A percentile compares a stretch with the other conserved stretches of the same genome.
Evolutionary conservation across 2,797 vertebrate species (phyloP).

Genomic region (Cyclura pinguis): DNA sequence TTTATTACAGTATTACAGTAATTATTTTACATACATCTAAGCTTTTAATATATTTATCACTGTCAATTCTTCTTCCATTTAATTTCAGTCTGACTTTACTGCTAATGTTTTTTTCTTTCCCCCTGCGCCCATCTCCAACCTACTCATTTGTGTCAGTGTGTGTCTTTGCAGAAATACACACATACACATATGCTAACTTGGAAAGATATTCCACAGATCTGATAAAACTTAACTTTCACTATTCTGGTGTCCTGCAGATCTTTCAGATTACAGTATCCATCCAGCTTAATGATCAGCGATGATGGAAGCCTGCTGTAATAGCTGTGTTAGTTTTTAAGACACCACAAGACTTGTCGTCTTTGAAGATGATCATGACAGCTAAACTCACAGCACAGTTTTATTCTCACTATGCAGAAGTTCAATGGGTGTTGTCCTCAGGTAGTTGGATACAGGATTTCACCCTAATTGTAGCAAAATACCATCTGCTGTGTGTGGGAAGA

Average conservation of each 20-base stretch:
- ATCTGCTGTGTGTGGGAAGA: neutral
- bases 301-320: neutral
- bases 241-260: neutral
- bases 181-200: neutral
- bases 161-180: neutral
- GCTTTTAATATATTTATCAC: neutral
- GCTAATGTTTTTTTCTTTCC: neutral
- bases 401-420: neutral
- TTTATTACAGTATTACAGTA: too few species aligned
- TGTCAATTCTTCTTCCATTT: neutral
- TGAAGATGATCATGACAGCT: neutral
- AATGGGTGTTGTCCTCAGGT: neutral
- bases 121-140: neutral
- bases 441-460: too few species aligned
- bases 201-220: neutral
- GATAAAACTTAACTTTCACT: neutral
- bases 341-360: neutral
- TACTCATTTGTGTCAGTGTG: neutral
- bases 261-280: neutral
- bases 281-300: neutral
- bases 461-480: too few species aligned
- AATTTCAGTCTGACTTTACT: neutral
- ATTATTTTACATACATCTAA: neutral
- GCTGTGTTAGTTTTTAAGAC: neutral
- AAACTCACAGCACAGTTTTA: neutral